These are phyloP conservation scores for Odocoileus hemionus DNA, from an alignment of 2,113 vertebrate genomes.

Conservation along the genomic window DNA sequence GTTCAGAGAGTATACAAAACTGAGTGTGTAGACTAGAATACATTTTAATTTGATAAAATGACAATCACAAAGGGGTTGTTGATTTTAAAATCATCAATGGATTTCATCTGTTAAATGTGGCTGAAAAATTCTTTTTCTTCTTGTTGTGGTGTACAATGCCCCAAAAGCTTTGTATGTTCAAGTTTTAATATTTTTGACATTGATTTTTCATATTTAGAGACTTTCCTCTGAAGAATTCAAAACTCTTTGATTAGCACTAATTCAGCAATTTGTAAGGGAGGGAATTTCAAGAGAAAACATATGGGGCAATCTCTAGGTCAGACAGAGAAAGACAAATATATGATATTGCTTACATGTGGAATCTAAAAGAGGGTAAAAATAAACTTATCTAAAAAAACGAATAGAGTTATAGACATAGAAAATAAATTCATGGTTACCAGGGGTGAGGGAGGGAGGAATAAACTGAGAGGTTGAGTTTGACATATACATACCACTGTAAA, in stretches of 20 bases:
- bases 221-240: slow-evolving; percentile 12
- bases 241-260: not conserved
- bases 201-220: not conserved
- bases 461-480: not conserved
- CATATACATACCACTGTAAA: not conserved
- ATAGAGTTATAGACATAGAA: not conserved
- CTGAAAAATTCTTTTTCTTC: not conserved
- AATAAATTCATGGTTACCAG: not conserved
- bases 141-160: not conserved
- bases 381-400: not conserved
- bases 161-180: not conserved
- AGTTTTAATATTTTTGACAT: not conserved
- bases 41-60: slow-evolving; percentile 60
- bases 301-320: not conserved
- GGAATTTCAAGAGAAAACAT: slow-evolving; percentile 1
- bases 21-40: slow-evolving; percentile 28
- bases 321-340: not conserved
- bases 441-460: not conserved
- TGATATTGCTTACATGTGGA: not conserved
- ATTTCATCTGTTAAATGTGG: slow-evolving; percentile 39
- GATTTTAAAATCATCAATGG: slow-evolving; percentile 13
- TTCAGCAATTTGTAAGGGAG: not conserved
- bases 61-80: slow-evolving; percentile 19
- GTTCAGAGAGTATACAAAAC: slow-evolving; percentile 34
- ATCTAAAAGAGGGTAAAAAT: not conserved